A percentile compares a stretch with the other conserved stretches of the same genome.
phyloP scores from a whole-genome alignment of 2,888 invertebrate species.

The Caenorhabditis plicata region DNA sequence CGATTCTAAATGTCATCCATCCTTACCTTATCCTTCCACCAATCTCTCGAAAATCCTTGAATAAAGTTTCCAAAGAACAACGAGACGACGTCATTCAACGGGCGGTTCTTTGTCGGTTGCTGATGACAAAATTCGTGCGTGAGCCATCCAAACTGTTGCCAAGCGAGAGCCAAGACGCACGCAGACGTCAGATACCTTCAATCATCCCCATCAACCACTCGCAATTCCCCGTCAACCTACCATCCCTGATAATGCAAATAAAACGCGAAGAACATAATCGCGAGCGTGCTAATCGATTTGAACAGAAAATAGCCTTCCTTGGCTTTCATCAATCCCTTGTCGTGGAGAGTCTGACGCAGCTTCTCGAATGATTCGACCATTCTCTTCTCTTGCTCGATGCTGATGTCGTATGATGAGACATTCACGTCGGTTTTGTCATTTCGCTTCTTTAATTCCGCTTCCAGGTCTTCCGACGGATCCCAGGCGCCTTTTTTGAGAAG shows the following conservation, averaged over 20 bases:
- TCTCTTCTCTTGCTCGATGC: slow-evolving; percentile 59
- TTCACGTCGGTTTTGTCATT: slow-evolving; percentile 48
- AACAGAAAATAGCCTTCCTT: slow-evolving; percentile 44
- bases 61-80: slow-evolving; percentile 59
- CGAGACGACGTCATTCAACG: slow-evolving; percentile 48
- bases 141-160: slow-evolving; percentile 64
- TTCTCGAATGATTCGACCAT: slow-evolving; percentile 59
- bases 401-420: slow-evolving; percentile 54
- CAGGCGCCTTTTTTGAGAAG: slow-evolving; percentile 27
- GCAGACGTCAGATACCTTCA: slow-evolving; percentile 53
- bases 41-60: slow-evolving; percentile 62
- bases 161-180: slow-evolving; percentile 52
- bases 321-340: slow-evolving; percentile 55
- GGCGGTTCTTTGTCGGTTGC: slow-evolving; percentile 53
- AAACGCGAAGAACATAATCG: slow-evolving; percentile 48
- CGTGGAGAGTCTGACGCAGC: slow-evolving; percentile 49
- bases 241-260: slow-evolving; percentile 56
- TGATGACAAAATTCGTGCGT: slow-evolving; percentile 62
- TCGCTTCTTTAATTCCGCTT: slow-evolving; percentile 34
- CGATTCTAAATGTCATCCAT: too few species aligned
- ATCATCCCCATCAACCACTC: too few species aligned
- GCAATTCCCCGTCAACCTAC: slow-evolving; percentile 12
- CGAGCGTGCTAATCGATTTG: slow-evolving; percentile 44
- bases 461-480: slow-evolving; percentile 30
- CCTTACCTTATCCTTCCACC: slow-evolving; percentile 63